Base-by-base conservation (phyloP, 1,140 invertebrate genomes). In the Rhizoglyphus robini region DNA sequence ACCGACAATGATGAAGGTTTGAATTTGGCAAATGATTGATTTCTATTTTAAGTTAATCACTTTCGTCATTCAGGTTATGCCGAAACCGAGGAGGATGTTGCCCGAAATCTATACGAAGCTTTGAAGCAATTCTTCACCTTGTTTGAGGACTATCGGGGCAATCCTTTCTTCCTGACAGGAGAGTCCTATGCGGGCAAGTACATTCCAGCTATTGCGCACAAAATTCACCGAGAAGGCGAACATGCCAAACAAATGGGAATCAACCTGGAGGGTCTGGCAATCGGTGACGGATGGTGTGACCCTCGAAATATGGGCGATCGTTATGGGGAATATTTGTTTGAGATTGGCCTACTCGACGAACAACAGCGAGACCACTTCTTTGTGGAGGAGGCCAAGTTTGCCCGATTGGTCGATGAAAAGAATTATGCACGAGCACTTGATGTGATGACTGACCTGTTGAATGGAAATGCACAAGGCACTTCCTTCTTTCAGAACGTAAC, bases 201-300 rank as follows among this genome's bases (percentile, higher is more conserved):
- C 78, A 83, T 89, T 0, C 88, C 88, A n/a, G 83, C 86, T 0
- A 73, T 88, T 18, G 82, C 82, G 0, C 82, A 87, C 72, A 83
- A 84, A 20, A 89, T 91, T 57, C 83, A 89, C 72, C 78, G 79
- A 68, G 80, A 83, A 36, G 63, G 61, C 15, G 66, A 58, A 18
- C 65, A 65, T 4, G 69, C 72, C 27, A 48, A 70, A 5, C 70
- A 54, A 20, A 5, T 8, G 8, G 51, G 68, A 29, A 76, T 78
- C 30, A 74, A 75, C 57, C 68, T 77, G 1, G 73, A 72, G 54
- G 80, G 81, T 20, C 73, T 93, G 66, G 84, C 86, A 0, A 90
- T 93, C 71, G 90, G 88, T 0, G 89, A 92, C 77, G 89, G 89
- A 0, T 75, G 90, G 0, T 84, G 82, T 67, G 89, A 92, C 76